phyloP scores from a whole-genome alignment of 1,140 invertebrate species.

The Artemia franciscana region DNA sequence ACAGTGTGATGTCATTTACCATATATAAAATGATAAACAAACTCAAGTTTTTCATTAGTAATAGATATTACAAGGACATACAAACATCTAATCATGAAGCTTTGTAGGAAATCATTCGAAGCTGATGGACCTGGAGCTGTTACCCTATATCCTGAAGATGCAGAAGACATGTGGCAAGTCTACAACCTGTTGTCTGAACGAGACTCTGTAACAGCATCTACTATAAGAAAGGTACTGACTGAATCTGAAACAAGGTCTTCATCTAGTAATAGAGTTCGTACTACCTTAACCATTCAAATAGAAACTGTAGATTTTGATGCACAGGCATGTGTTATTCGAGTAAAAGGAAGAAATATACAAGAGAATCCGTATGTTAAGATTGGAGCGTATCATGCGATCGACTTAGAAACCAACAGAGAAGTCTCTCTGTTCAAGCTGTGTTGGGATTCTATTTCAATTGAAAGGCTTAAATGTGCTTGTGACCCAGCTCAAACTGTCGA shows the following conservation, averaged over 20 bases:
- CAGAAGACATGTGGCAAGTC: constrained; percentile 98
- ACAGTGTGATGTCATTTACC: too few species aligned
- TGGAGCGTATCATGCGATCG: constrained; percentile 94
- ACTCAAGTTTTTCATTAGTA: too few species aligned
- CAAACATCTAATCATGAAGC: too few species aligned
- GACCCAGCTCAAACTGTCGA: constrained; percentile 67
- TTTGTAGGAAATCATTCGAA: too few species aligned
- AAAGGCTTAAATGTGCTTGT: constrained; percentile 74
- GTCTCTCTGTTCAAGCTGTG: constrained; percentile 65
- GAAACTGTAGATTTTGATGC: constrained; percentile 94
- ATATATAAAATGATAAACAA: too few species aligned
- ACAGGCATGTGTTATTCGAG: constrained; percentile 70
- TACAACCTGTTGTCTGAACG: constrained; percentile 84
- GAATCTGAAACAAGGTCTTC: constrained; percentile 88
- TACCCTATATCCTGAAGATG: constrained; percentile 73
- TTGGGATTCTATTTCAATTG: constrained; percentile 84
- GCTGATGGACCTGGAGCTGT: constrained; percentile 57
- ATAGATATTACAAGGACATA: too few species aligned
- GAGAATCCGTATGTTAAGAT: constrained; percentile 99
- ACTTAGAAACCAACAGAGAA: constrained; percentile 84
- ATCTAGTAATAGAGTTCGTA: constrained; percentile 65
- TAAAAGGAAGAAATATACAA: constrained; percentile 84
- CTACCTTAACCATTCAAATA: constrained; percentile 74
- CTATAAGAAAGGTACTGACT: constrained; percentile 44
- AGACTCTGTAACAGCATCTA: constrained; percentile 76